Percentiles rank a stretch among this genome's conserved stretches.
phyloP scores from a whole-genome alignment of 2,113 vertebrate species.

The Thymallus thymallus region DNA sequence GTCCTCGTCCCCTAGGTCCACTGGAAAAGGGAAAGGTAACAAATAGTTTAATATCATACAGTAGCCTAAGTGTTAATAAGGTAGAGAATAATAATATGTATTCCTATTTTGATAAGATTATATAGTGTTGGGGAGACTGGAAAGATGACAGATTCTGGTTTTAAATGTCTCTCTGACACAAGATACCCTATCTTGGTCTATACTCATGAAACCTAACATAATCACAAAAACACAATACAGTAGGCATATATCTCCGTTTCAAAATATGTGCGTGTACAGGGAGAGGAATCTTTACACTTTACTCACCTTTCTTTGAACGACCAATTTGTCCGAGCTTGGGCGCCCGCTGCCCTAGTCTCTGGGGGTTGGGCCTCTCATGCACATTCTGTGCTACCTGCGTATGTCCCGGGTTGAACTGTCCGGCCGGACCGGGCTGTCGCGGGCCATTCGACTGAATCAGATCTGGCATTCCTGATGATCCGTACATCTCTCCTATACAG shows the following conservation, averaged over 20 bases:
- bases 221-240: no score
- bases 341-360: constrained; percentile 69
- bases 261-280: not conserved
- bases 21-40: constrained; percentile 46
- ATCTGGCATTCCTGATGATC: constrained; percentile 71
- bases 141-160: no score
- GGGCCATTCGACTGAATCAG: constrained; percentile 65
- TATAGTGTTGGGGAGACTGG: not conserved
- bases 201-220: no score
- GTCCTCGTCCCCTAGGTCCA: constrained; percentile 76
- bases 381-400: constrained; percentile 48
- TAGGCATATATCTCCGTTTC: not conserved
- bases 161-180: no score
- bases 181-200: no score
- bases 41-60: not conserved
- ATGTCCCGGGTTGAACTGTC: constrained; percentile 62
- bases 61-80: not conserved
- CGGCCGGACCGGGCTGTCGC: constrained; percentile 60
- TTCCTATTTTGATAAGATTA: not conserved
- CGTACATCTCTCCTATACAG: constrained; percentile 68
- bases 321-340: constrained; percentile 80
- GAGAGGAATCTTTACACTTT: not conserved
- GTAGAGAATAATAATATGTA: not conserved
- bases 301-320: constrained; percentile 74
- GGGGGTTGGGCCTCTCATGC: constrained; percentile 50